Conservation (phyloP, 2,888 invertebrate genomes). For the Torymus texanus region DNA sequence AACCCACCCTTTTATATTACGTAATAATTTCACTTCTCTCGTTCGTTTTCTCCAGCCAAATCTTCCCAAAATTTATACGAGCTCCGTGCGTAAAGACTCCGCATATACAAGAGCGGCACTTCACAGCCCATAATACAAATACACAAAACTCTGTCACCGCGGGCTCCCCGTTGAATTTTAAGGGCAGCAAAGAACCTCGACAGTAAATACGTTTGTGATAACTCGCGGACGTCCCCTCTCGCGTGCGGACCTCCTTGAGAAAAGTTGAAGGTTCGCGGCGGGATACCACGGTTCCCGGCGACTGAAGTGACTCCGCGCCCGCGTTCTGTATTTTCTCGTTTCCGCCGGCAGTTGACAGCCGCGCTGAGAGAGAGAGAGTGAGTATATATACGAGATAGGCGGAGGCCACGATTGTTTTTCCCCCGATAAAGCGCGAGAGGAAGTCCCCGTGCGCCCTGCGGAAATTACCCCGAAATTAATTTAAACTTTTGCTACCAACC, state of each 20-base stretch:
- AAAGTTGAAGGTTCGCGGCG: slow-evolving; percentile 14
- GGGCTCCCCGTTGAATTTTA: slow-evolving; percentile 14
- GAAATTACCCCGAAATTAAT: slow-evolving; percentile 64
- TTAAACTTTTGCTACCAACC: slow-evolving; percentile 60
- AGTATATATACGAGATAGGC: slow-evolving; percentile 13
- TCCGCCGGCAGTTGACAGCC: slow-evolving; percentile 58
- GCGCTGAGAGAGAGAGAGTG: neutral
- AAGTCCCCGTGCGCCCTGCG: slow-evolving; percentile 50
- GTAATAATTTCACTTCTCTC: no score
- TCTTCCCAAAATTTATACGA: no score
- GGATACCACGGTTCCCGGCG: neutral
- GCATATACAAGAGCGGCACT: no score
- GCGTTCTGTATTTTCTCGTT: slow-evolving; percentile 56
- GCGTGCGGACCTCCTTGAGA: neutral
- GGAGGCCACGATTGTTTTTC: slow-evolving; percentile 60
- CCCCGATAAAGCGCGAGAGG: slow-evolving; percentile 56
- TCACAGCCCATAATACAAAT: no score
- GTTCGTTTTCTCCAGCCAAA: no score
- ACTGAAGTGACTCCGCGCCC: slow-evolving; percentile 21
- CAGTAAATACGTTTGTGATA: slow-evolving; percentile 49
- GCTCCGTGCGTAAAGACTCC: no score
- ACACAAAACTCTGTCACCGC: no score
- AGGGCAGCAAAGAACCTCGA: neutral
- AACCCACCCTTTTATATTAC: no score
- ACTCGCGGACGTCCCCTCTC: slow-evolving; percentile 24